A percentile compares a stretch with the other conserved stretches of the same genome.
Evolutionary conservation across 2,113 vertebrate species (phyloP).

Genomic region (Todiramphus saurophagus): DNA sequence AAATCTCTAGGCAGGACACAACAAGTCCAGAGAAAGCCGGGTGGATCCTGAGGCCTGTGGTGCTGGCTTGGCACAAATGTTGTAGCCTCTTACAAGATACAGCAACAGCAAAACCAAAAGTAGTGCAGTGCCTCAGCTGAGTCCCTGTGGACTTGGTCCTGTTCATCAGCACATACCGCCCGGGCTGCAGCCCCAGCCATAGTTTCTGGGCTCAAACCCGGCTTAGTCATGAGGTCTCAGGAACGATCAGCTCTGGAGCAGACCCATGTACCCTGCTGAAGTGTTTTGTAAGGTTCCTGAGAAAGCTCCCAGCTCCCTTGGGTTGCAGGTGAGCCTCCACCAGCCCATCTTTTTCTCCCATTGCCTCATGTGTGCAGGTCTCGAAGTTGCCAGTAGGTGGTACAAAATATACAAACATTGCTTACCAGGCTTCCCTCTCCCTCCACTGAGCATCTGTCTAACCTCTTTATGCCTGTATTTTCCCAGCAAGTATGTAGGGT

Average conservation of each 20-base stretch:
- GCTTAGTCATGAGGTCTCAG: fast-evolving
- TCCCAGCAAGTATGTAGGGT: not conserved
- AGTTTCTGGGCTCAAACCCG: not conserved
- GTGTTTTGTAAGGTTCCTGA: not conserved
- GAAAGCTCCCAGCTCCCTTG: not conserved
- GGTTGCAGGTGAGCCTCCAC: not conserved
- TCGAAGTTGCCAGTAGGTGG: not conserved
- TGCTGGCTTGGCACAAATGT: not conserved
- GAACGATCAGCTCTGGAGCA: fast-evolving
- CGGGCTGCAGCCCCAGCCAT: not conserved
- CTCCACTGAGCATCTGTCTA: not conserved
- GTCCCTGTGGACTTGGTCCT: not conserved
- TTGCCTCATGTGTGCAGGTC: not conserved
- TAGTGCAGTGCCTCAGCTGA: not conserved
- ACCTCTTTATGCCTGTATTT: not conserved
- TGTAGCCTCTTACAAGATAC: not conserved
- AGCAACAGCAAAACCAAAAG: not conserved
- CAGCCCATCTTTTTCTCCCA: not conserved
- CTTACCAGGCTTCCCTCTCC: not conserved
- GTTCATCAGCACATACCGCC: not conserved
- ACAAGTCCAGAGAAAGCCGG: not conserved
- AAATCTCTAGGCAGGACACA: not conserved
- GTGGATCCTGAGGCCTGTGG: not conserved
- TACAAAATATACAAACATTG: not conserved
- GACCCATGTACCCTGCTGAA: not conserved